Conservation (phyloP, 2,797 vertebrate genomes). For the Monodelphis domestica region DNA sequence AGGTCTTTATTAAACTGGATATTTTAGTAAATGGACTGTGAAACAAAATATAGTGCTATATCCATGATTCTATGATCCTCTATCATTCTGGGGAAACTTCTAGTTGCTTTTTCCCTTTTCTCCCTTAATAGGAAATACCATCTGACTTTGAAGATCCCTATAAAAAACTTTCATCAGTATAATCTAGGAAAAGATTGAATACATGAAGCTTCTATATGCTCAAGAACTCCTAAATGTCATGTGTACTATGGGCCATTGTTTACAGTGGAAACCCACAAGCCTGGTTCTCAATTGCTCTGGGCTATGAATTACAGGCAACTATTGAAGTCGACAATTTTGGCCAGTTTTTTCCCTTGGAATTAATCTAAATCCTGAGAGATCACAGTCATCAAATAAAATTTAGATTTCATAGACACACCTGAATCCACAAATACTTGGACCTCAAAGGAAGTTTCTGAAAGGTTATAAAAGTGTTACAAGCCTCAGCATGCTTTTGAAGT, state of each 20-base stretch:
- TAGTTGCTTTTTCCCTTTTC: not conserved
- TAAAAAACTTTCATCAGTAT: constrained; percentile 2
- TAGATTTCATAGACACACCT: constrained; percentile 65
- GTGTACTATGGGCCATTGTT: constrained; percentile 32
- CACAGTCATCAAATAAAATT: constrained; percentile 66
- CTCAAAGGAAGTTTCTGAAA: constrained; percentile 62
- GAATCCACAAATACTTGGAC: constrained; percentile 66
- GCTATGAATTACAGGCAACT: constrained; percentile 41
- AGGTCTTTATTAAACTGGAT: too few species aligned
- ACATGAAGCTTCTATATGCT: constrained; percentile 30
- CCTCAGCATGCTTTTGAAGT: constrained; percentile 50
- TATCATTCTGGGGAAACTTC: constrained; percentile 14
- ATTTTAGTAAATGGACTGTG: too few species aligned
- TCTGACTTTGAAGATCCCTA: not conserved
- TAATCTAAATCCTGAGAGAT: constrained; percentile 22
- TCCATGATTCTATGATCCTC: not conserved
- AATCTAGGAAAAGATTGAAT: constrained; percentile 29
- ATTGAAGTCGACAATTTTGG: constrained; percentile 38
- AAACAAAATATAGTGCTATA: too few species aligned
- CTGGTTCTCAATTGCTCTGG: constrained; percentile 43
- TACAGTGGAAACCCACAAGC: constrained; percentile 36
- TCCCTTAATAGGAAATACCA: not conserved
- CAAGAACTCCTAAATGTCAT: not conserved
- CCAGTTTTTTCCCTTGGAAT: constrained; percentile 51
- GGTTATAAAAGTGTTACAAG: constrained; percentile 63